Conservation (phyloP, 1,140 invertebrate species). For the Vanessa tameamea region DNA sequence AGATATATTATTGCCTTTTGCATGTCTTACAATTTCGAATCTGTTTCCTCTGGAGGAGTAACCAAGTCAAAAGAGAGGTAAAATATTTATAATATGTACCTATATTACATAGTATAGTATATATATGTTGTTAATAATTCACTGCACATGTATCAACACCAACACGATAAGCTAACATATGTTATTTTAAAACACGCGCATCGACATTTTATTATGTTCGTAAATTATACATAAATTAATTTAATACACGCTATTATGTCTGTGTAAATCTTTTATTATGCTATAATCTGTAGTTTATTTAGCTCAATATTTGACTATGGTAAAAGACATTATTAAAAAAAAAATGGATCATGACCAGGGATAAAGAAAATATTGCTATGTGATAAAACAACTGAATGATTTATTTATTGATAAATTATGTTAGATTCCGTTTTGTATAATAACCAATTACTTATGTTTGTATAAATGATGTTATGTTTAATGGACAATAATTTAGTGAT, state of each 20-base stretch:
- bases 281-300: no score
- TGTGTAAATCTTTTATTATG: no score
- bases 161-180: background rate
- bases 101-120: background rate
- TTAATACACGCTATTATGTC: no score
- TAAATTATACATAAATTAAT: no score
- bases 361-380: no score
- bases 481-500: slow-evolving; percentile 39
- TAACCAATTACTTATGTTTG: background rate
- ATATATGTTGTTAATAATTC: slow-evolving; percentile 12
- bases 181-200: background rate
- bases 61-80: slow-evolving; percentile 81
- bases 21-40: slow-evolving; percentile 86
- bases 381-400: no score
- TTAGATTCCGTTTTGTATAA: no score
- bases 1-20: slow-evolving; percentile 81
- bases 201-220: slow-evolving; percentile 3
- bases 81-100: slow-evolving; percentile 47
- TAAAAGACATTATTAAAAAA: no score
- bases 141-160: slow-evolving; percentile 11
- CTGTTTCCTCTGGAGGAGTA: slow-evolving; percentile 82
- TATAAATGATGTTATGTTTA: background rate
- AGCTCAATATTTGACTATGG: no score
- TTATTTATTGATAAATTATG: no score
- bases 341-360: no score